These are phyloP conservation scores for Brachyhypopomus gauderio DNA, from an alignment of 2,113 vertebrate species.

Conservation along the genomic window DNA sequence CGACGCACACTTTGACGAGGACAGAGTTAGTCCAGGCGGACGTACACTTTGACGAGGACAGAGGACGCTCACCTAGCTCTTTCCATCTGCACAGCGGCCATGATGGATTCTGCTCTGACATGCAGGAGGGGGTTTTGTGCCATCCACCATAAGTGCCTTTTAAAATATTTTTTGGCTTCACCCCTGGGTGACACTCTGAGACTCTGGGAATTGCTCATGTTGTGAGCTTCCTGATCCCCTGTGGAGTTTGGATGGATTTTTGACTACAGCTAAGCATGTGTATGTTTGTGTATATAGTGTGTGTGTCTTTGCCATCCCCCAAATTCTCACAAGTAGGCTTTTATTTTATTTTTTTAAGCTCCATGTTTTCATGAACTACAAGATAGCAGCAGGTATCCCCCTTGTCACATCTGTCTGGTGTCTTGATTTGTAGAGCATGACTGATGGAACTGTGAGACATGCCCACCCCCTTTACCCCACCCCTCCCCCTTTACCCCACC, in stretches of 20 bases:
- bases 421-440: not conserved
- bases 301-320: not conserved
- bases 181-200: not conserved
- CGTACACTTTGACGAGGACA: slow-evolving; percentile 48
- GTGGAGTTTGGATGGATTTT: slow-evolving; percentile 14
- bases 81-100: slow-evolving; percentile 62
- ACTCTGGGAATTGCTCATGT: not conserved
- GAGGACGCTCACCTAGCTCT: slow-evolving; percentile 58
- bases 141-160: slow-evolving; percentile 55
- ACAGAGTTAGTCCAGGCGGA: no score
- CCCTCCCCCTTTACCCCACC: no score
- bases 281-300: not conserved
- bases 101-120: slow-evolving; percentile 52
- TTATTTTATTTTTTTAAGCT: not conserved
- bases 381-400: not conserved
- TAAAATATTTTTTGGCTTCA: not conserved
- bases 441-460: no score
- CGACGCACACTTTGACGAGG: no score
- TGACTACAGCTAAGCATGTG: not conserved
- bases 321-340: not conserved
- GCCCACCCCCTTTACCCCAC: no score
- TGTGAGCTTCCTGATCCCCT: not conserved
- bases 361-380: not conserved
- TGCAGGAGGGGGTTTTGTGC: slow-evolving; percentile 57
- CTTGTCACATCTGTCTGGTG: not conserved